These are phyloP conservation scores for Fragum whitleyi DNA, from an alignment of 2,888 invertebrate species.

Conservation along the genomic window DNA sequence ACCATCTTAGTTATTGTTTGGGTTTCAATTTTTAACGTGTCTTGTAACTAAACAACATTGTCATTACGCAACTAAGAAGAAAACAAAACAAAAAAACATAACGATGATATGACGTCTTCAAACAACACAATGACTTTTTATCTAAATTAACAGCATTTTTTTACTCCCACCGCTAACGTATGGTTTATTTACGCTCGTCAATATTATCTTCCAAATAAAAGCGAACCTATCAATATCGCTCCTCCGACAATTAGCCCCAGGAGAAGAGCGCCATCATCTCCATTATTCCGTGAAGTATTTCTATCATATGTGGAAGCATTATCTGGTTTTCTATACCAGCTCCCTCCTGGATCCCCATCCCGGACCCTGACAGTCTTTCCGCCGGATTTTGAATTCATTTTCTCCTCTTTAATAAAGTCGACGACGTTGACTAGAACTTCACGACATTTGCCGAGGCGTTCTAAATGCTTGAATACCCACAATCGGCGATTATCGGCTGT, in stretches of 20 bases:
- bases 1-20: too few species aligned
- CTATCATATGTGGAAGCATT: not conserved
- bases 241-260: not conserved
- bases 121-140: too few species aligned
- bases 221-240: not conserved
- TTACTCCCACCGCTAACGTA: too few species aligned
- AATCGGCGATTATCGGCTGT: conserved; percentile 29
- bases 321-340: conserved; percentile 11
- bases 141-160: too few species aligned
- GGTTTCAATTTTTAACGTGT: too few species aligned
- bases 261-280: not conserved
- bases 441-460: conserved; percentile 26
- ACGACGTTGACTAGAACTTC: not conserved
- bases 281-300: too few species aligned
- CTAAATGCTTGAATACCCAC: conserved; percentile 31
- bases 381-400: not conserved
- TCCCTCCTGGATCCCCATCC: conserved; percentile 10
- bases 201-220: not conserved
- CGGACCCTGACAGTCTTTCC: not conserved
- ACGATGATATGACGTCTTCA: too few species aligned
- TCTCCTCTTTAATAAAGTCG: not conserved
- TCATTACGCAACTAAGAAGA: too few species aligned
- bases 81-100: too few species aligned
- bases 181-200: too few species aligned
- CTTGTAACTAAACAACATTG: too few species aligned